A percentile compares a stretch with the other conserved stretches of the same genome.
These are phyloP conservation scores for Ctenosaura bakeri DNA, from an alignment of 2,797 vertebrate genomes.

Conservation along the genomic window DNA sequence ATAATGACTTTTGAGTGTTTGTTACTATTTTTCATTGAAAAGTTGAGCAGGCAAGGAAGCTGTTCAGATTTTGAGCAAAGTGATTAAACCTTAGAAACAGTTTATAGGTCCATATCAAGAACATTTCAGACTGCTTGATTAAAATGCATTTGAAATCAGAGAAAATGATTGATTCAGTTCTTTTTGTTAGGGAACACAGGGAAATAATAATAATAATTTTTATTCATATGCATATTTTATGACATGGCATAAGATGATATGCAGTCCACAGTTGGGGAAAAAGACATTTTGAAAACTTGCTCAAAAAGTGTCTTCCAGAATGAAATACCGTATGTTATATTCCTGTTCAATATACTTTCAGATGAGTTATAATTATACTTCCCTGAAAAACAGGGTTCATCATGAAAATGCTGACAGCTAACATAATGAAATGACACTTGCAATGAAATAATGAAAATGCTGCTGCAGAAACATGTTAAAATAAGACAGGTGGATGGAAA, in stretches of 20 bases:
- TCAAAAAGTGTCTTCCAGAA: constrained; percentile 46
- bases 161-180: neutral
- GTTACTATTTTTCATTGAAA: neutral
- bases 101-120: neutral
- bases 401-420: constrained; percentile 61
- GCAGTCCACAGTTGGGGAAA: neutral
- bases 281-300: constrained; percentile 50
- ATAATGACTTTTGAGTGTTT: neutral
- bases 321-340: constrained; percentile 43
- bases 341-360: constrained; percentile 50
- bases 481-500: constrained; percentile 25
- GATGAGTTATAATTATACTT: constrained; percentile 54
- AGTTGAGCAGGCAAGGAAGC: neutral
- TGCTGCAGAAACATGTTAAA: constrained; percentile 29
- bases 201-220: constrained; percentile 33
- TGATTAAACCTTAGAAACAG: neutral
- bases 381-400: constrained; percentile 48
- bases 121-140: neutral
- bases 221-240: neutral
- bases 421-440: constrained; percentile 54
- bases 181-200: constrained; percentile 12
- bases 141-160: constrained; percentile 10
- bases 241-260: neutral
- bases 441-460: constrained; percentile 57
- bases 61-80: neutral